Conservation (phyloP, 2,888 invertebrate species). For the Cheilosia urbana region DNA sequence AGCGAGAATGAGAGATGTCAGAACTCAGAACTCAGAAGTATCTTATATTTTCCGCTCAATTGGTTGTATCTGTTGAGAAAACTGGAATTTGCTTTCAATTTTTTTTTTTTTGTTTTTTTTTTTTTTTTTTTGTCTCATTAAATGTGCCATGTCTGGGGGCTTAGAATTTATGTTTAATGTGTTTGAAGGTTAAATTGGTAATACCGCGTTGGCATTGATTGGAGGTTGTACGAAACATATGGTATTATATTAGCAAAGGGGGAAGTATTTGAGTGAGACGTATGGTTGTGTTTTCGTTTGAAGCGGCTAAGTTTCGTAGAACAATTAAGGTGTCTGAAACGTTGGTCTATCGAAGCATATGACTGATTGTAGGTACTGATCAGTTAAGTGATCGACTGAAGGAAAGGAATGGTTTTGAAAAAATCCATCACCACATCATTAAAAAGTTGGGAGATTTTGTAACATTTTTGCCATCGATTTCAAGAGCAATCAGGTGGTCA, state of each 20-base stretch:
- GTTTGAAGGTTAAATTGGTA: slow-evolving; percentile 71
- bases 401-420: too few species aligned
- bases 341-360: too few species aligned
- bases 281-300: slow-evolving; percentile 6
- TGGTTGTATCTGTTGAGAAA: slow-evolving; percentile 59
- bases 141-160: slow-evolving; percentile 32
- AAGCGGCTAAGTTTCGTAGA: background rate
- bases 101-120: background rate
- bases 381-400: too few species aligned
- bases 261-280: slow-evolving; percentile 18
- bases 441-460: too few species aligned
- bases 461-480: too few species aligned
- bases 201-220: slow-evolving; percentile 64
- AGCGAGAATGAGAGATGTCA: slow-evolving; percentile 27
- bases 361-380: too few species aligned
- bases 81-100: slow-evolving; percentile 53
- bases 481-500: too few species aligned
- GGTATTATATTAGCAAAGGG: slow-evolving; percentile 26
- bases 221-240: slow-evolving; percentile 40
- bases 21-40: too few species aligned
- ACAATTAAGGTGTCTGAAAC: background rate
- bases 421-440: too few species aligned
- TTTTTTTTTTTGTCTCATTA: slow-evolving; percentile 1
- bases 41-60: slow-evolving; percentile 46
- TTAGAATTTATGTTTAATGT: slow-evolving; percentile 66